Conservation (phyloP, 1,140 invertebrate species). For the Trichonephila clavipes region DNA sequence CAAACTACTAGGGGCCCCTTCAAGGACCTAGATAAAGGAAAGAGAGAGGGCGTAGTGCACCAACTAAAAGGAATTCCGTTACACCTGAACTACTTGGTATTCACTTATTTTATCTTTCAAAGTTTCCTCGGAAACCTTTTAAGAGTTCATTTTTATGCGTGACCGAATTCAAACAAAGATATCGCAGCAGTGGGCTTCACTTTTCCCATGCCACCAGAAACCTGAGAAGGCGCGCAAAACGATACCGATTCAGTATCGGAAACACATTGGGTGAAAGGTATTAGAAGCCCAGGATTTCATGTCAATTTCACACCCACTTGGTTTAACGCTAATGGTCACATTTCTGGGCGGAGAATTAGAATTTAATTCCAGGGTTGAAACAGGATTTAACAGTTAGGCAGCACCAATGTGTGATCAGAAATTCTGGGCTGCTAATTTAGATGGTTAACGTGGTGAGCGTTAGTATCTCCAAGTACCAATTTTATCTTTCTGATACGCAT, state of each 20-base stretch:
- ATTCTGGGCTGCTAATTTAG: no score
- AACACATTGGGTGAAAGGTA: background rate
- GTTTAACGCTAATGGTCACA: background rate
- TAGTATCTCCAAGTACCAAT: no score
- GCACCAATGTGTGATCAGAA: background rate
- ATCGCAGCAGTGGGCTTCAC: background rate
- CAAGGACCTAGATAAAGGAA: no score
- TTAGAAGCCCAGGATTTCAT: background rate
- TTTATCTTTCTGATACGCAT: no score
- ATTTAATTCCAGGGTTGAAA: background rate
- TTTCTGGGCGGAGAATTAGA: no score
- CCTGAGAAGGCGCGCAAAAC: background rate
- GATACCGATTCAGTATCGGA: background rate
- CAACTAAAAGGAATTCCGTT: no score
- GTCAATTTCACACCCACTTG: slow-evolving; percentile 15
- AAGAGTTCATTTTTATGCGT: background rate
- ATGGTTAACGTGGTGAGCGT: no score
- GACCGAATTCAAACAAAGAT: background rate
- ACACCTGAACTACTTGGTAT: no score
- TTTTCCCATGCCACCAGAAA: background rate
- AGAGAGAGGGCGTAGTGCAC: no score
- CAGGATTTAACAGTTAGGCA: background rate
- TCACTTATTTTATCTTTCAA: no score
- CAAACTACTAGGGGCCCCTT: no score
- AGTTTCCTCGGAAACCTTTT: background rate